Evolutionary conservation across 1,140 invertebrate species (phyloP), one percentile per base, ranked within the genome.

Genomic region (Aradophagus sp.): DNA sequence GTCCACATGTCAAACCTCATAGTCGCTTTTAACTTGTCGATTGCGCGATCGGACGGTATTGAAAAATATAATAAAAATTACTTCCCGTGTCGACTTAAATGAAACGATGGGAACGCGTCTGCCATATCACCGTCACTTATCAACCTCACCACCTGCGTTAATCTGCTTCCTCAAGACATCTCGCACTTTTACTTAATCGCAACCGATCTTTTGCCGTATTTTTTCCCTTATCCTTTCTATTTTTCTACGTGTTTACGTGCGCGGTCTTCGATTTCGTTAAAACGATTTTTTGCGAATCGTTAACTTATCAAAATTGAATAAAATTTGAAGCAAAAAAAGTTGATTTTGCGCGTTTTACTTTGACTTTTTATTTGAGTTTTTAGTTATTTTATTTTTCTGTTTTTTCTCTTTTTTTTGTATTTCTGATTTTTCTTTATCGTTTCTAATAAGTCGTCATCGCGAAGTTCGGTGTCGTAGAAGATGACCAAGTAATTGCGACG

Each of bases 401-500:
- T n/a, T n/a, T n/a, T n/a, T n/a, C n/a, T n/a, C n/a, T n/a, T n/a
- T n/a, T n/a, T n/a, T n/a, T n/a, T n/a, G n/a, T n/a, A n/a, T n/a
- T n/a, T n/a, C n/a, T n/a, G n/a, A n/a, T 5, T 20, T 44, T 16
- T 29, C n/a, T 42, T 45, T 15, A 10, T 1, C 5, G 15, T 41
- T 39, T 39, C 32, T 11, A 58, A 58, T 20, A 45, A 31, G 14
- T 52, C 15, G 39, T 53, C 55, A 52, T 61, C 17, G 44, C 20
- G 41, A 50, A 45, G 52, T 63, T 61, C 47, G 38, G 68, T 62
- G 67, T 59, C 69, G 66, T 50, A 76, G 61, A 70, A 79, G 80
- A 81, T 82, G 76, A 80, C 62, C 76, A 63, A 76, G 80, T 79
- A 82, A 83, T 84, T 79, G 80, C 73, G 75, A 70, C 65, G 75